Percentiles rank a stretch among this genome's conserved stretches.
phyloP scores from a whole-genome alignment of 2,888 invertebrate species.

The Lithodes maja region DNA sequence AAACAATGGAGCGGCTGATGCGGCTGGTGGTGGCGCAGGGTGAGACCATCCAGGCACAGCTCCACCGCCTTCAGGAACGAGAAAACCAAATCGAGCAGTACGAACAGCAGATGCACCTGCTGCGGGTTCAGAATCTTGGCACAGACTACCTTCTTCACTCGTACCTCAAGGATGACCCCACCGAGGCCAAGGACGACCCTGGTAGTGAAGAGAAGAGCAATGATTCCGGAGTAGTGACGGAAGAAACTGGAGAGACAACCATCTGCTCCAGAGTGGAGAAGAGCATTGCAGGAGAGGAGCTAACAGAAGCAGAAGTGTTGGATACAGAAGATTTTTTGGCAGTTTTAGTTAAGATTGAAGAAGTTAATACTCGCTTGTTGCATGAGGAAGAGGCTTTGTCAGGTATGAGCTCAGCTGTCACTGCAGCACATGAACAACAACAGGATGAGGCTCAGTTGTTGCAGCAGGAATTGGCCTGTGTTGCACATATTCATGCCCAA shows the following conservation, averaged over 20 bases:
- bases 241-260: constrained; percentile 41
- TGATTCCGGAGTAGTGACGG: constrained; percentile 71
- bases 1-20: constrained; percentile 77
- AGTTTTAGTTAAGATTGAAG: constrained; percentile 59
- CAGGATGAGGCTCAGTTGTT: constrained; percentile 58
- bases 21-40: constrained; percentile 80
- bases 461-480: constrained; percentile 55
- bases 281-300: constrained; percentile 7
- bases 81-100: constrained; percentile 86
- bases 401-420: constrained; percentile 49
- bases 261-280: constrained; percentile 9
- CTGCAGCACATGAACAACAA: constrained; percentile 57
- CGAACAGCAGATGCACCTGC: constrained; percentile 85
- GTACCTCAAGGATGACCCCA: constrained; percentile 79
- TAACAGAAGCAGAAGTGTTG: constrained; percentile 41
- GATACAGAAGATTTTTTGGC: constrained; percentile 62
- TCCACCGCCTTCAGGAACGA: constrained; percentile 79
- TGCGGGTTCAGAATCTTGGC: constrained; percentile 83
- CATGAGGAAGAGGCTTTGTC: constrained; percentile 65
- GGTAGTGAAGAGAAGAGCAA: constrained; percentile 71
- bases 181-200: constrained; percentile 65
- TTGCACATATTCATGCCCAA: constrained; percentile 57
- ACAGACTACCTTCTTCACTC: constrained; percentile 87
- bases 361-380: constrained; percentile 51
- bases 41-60: constrained; percentile 78